Evolutionary conservation across 2,797 vertebrate genomes (phyloP), one percentile per base, ranked within the genome.

Genomic region (Tauraco hartlaubi): DNA sequence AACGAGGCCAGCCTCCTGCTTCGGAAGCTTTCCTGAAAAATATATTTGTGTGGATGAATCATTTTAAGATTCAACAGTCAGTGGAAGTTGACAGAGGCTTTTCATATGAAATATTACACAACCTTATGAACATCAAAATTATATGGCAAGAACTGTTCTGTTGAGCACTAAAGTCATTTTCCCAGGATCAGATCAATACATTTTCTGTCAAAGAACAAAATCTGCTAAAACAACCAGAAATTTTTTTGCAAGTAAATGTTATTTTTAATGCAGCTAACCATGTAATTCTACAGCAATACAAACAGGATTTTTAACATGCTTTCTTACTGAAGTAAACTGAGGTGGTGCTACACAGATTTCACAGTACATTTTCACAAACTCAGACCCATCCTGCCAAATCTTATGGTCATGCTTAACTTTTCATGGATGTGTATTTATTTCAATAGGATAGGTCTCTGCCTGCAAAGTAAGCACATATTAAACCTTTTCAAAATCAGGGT

Each of bases 181-280:
- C 54, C n/a, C 49, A 64, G 77, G 85, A 94, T 95, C 93, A 94
- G 95, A 96, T 95, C 95, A 96, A 96, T 96, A 93, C 88, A 91
- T 93, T 94, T 96, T 77, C 93, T 88, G 88, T 94, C 85, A 90
- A 94, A 82, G 88, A 94, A 88, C 59, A 95, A 82, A 87, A 84
- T 88, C 67, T 82, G 33, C 68, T 88, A 94, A 90, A 96, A 92
- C 85, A 93, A 94, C 59, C 25, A 41, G 76, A 81, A 37, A 9
- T 11, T 52, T 81, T 92, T 92, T 85, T 88, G 49, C 71, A 92
- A 89, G 88, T 82, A 94, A 88, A 89, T 54, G 35, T 62, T 94
- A 71, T 79, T 94, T 96, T 95, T 90, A 79, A 78, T 94, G 75
- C 21, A n/a, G 48, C 25, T 72, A 66, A 48, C 48, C 0, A 1